Percentiles rank a stretch among this genome's conserved stretches.
Evolutionary conservation across 1,140 invertebrate genomes (phyloP).

Genomic region (Limonius californicus): DNA sequence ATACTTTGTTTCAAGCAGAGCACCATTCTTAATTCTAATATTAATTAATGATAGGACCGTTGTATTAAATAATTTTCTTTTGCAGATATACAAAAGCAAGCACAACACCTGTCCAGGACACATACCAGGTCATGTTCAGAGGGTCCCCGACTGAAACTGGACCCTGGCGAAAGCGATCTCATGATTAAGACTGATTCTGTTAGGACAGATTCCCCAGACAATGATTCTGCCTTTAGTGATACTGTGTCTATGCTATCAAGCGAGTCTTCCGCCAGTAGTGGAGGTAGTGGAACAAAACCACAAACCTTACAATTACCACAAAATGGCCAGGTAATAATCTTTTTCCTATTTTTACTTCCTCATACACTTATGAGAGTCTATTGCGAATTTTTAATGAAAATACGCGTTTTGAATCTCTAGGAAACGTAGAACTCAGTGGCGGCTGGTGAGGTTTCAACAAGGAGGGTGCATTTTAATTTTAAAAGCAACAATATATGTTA

Average conservation of each 20-base stretch:
- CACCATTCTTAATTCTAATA: too few species aligned
- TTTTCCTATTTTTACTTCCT: not conserved
- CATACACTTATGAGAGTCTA: not conserved
- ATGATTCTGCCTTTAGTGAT: conserved; percentile 96
- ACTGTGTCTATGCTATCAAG: conserved; percentile 88
- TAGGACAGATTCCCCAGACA: conserved; percentile 89
- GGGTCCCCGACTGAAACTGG: conserved; percentile 46
- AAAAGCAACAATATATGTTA: too few species aligned
- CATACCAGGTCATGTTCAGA: conserved; percentile 54
- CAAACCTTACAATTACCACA: conserved; percentile 37
- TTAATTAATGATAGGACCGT: too few species aligned
- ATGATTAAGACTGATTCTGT: conserved; percentile 42
- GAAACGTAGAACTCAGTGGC: too few species aligned
- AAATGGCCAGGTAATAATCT: conserved; percentile 34
- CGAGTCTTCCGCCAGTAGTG: conserved; percentile 84
- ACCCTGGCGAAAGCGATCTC: conserved; percentile 37
- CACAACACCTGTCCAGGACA: conserved; percentile 44
- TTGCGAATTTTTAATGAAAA: too few species aligned
- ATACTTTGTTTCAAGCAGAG: too few species aligned
- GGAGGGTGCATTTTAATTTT: too few species aligned
- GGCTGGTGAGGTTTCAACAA: too few species aligned
- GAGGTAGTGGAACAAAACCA: conserved; percentile 62
- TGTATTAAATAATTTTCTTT: too few species aligned
- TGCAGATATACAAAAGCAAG: conserved; percentile 39
- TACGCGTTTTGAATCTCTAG: too few species aligned